A percentile compares a stretch with the other conserved stretches of the same genome.
phyloP scores from a whole-genome alignment of 2,888 invertebrate genomes.

The Digitonthophagus gazella region DNA sequence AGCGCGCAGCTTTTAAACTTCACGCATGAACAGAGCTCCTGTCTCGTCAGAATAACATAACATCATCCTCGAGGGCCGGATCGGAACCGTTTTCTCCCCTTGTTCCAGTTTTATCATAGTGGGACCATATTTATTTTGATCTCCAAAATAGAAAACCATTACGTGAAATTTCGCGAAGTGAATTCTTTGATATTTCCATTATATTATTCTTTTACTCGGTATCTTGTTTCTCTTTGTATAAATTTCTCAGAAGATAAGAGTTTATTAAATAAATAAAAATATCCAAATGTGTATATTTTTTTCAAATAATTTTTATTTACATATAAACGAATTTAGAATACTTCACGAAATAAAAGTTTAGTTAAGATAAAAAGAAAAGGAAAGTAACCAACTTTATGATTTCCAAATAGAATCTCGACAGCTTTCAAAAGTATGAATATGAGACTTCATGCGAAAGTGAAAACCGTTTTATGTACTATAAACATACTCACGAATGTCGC shows the following conservation, averaged over 20 bases:
- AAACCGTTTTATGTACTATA: background rate
- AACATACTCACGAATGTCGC: background rate
- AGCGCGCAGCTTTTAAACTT: conserved; percentile 47
- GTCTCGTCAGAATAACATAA: conserved; percentile 46
- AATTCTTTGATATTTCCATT: conserved; percentile 28
- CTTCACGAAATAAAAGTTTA: background rate
- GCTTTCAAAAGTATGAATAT: background rate
- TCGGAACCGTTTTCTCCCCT: conserved; percentile 10
- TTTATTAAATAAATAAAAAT: too few species aligned
- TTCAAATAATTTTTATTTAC: too few species aligned
- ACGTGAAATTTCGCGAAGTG: conserved; percentile 29
- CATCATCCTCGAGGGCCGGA: conserved; percentile 37
- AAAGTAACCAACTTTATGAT: background rate
- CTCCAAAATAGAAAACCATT: conserved; percentile 36
- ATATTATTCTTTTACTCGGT: too few species aligned
- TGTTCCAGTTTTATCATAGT: conserved; percentile 41
- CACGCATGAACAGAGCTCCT: conserved; percentile 46
- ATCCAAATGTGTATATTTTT: too few species aligned
- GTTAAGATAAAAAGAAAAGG: too few species aligned
- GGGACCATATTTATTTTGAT: conserved; percentile 40
- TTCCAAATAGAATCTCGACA: too few species aligned
- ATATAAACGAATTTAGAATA: too few species aligned
- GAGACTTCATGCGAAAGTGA: background rate
- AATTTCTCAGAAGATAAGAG: too few species aligned
- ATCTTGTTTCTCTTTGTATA: background rate